phyloP scores from a whole-genome alignment of 2,113 vertebrate species.

The Loxodonta africana region DNA sequence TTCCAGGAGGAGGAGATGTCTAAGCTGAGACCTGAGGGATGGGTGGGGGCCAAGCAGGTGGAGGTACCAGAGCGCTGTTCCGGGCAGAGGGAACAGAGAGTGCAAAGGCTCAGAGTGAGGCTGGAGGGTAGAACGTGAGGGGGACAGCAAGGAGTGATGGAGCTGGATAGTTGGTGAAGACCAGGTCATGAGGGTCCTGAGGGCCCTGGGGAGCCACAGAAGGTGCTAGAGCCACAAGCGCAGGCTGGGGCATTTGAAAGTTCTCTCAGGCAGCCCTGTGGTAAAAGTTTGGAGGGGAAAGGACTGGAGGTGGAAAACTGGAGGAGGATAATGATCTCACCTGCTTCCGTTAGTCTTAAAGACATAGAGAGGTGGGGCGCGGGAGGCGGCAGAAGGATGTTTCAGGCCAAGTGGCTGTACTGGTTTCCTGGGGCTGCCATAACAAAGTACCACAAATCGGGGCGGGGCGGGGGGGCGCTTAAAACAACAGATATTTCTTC shows the following conservation, averaged over 20 bases:
- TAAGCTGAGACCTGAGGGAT: neutral
- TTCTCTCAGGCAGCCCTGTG: neutral
- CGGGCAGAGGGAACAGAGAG: neutral
- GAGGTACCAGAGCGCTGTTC: neutral
- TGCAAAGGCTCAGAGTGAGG: neutral
- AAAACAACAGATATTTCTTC: too few relatives aligned
- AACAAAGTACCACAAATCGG: too few relatives aligned
- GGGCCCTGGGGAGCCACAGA: neutral
- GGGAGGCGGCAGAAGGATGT: neutral
- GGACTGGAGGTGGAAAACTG: neutral
- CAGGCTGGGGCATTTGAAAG: neutral
- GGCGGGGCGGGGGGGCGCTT: too few relatives aligned
- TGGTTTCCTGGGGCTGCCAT: too few relatives aligned
- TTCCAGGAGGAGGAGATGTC: neutral
- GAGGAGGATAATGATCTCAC: neutral
- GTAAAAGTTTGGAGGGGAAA: neutral
- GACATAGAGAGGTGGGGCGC: neutral
- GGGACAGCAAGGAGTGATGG: neutral
- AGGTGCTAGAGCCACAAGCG: neutral
- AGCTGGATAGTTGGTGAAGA: neutral
- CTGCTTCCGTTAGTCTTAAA: neutral
- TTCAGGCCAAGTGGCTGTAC: neutral
- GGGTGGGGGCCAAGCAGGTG: neutral
- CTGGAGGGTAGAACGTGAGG: neutral
- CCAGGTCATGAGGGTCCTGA: neutral